Evolutionary conservation across 2,113 vertebrate species (phyloP), one percentile per base, ranked within the genome.

Genomic region (Oreochromis tanganicae): DNA sequence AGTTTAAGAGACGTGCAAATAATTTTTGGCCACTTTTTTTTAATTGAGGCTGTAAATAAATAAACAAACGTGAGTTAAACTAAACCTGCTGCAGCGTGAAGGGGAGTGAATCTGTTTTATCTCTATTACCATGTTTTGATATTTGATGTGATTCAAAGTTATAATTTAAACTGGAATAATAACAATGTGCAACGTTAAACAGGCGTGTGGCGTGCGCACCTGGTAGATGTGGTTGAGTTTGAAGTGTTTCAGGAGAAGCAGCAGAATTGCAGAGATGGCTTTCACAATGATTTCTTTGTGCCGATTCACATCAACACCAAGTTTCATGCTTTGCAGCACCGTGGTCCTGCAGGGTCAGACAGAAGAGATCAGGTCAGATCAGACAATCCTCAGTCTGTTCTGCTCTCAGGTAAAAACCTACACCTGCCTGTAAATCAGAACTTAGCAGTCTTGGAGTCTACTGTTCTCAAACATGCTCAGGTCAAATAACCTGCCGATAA

Each of bases 261-360:
- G 97, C 86, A 99, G 96, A 75, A 99, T 96, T 0, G 98, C 98
- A 50, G 99, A 99, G 89, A 99, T 99, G 71, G 99, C 98, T 90
- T 99, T 99, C 11, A 99, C 99, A 0, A 99, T 99, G 93, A 99
- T 99, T 93, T 99, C 99, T 93, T 99, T 99, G 96, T 99, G 99
- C 21, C 99, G 95, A 85, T 99, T 99, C 59, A 99, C 99, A 17
- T 99, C 99, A 34, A 99, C 98, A 0, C 99, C 99, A 24, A 99
- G 96, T 94, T 99, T 99, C 99, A 99, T 99, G 96, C 99, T 99
- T 94, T 99, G 99, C 81, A 99, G 89, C 91, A 99, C 98, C 0
- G 99, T 99, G 90, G 98, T 99, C 83, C 99, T 99, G 86, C 12
- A 93, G 86, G 89, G 75, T 91, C 38, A 95, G 46, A 93, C 5